Evolutionary conservation across 2,888 invertebrate genomes (phyloP).

Genomic region (Ophion costatus): DNA sequence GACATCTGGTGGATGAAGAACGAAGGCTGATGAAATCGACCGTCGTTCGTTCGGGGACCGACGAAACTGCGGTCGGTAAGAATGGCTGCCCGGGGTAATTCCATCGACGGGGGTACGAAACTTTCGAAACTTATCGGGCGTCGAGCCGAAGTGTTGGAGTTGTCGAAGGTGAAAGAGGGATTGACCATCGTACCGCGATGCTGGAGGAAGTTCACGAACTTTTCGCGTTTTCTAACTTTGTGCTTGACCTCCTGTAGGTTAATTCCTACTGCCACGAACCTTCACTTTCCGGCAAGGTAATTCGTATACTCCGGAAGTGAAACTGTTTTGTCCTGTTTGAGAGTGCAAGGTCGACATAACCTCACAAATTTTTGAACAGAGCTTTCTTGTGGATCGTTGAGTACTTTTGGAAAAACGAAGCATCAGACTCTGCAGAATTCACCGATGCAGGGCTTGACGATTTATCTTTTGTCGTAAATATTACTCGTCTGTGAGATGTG

Average conservation of each 20-base stretch:
- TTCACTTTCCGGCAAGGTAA: no score
- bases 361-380: no score
- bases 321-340: no score
- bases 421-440: no score
- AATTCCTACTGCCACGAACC: no score
- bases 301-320: no score
- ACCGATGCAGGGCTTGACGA: no score
- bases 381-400: no score
- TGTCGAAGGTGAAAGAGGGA: not conserved
- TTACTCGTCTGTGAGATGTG: no score
- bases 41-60: constrained; percentile 10
- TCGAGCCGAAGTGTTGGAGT: constrained; percentile 17
- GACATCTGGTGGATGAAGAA: constrained; percentile 52
- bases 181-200: not conserved
- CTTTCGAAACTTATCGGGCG: constrained; percentile 25
- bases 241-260: not conserved
- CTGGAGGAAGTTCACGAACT: not conserved
- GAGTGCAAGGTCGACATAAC: no score
- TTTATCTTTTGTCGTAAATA: no score
- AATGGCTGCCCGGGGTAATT: not conserved
- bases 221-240: not conserved
- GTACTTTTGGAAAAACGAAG: no score
- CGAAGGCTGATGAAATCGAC: constrained; percentile 12
- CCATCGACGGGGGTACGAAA: not conserved
- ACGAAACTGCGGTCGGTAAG: not conserved